These are phyloP conservation scores for Harpalus rufipes DNA, from an alignment of 2,888 invertebrate genomes.

Conservation along the genomic window DNA sequence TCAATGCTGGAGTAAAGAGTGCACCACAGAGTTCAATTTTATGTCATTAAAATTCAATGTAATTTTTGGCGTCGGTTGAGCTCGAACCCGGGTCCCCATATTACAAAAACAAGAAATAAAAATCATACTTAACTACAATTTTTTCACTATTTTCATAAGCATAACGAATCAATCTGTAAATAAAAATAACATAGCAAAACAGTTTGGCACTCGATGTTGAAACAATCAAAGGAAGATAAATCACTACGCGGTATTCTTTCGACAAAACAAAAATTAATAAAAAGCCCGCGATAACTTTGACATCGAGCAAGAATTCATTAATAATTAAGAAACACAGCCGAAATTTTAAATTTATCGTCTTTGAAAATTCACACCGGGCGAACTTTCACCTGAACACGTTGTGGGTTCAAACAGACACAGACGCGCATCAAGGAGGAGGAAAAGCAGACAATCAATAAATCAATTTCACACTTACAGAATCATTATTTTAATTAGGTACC, in stretches of 20 bases:
- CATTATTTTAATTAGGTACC: not conserved
- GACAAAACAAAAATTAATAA: constrained; percentile 59
- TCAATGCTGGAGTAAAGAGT: too few species aligned
- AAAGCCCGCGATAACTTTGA: constrained; percentile 53
- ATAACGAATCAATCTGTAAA: constrained; percentile 29
- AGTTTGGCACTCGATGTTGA: constrained; percentile 34
- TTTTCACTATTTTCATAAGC: not conserved
- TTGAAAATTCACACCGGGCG: constrained; percentile 54
- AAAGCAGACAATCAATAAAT: not conserved
- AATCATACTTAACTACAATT: not conserved
- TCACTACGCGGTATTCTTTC: constrained; percentile 37
- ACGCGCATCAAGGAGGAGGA: constrained; percentile 19
- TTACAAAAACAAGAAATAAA: not conserved
- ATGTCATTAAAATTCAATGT: too few species aligned
- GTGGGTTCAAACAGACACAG: constrained; percentile 8
- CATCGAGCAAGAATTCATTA: constrained; percentile 57
- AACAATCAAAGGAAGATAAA: constrained; percentile 16
- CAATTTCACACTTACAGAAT: not conserved
- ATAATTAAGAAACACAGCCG: constrained; percentile 64
- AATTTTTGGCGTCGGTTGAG: too few species aligned
- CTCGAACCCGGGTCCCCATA: too few species aligned
- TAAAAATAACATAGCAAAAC: constrained; percentile 10
- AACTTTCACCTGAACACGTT: constrained; percentile 53
- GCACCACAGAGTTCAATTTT: too few species aligned
- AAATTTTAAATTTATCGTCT: constrained; percentile 63